A percentile compares a stretch with the other conserved stretches of the same genome.
Conservation (phyloP, 2,113 vertebrate genomes). For the Corynorhinus townsendii region DNA sequence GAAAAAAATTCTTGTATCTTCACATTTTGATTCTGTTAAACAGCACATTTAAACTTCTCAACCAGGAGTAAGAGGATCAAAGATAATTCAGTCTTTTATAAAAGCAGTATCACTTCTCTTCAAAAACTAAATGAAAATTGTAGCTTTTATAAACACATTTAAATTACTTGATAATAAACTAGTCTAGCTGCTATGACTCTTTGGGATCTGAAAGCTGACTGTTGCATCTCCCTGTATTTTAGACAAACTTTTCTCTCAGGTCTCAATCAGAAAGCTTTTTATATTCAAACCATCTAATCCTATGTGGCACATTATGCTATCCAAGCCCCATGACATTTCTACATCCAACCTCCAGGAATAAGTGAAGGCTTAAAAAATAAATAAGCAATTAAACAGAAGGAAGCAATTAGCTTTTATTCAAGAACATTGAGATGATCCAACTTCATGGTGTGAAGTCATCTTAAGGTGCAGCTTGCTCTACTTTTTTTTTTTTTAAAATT, state of each 20-base stretch:
- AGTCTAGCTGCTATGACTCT: neutral
- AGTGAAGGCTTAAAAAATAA: conserved; percentile 21
- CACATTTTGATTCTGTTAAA: neutral
- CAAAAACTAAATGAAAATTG: neutral
- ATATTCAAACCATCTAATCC: neutral
- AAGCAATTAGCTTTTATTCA: conserved; percentile 52
- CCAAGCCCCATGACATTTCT: neutral
- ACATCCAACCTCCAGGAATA: neutral
- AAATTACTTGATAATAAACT: neutral
- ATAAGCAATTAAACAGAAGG: conserved; percentile 42
- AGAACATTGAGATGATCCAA: neutral
- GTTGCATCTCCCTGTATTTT: neutral
- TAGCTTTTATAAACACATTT: neutral
- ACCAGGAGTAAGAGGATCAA: neutral
- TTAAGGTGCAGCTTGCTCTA: neutral
- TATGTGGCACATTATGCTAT: neutral
- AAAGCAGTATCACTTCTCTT: neutral
- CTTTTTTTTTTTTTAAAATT: conserved; percentile 10
- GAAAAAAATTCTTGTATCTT: neutral
- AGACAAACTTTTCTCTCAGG: neutral
- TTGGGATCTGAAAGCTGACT: neutral
- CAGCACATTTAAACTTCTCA: neutral
- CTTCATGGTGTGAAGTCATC: neutral
- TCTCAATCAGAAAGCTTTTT: neutral
- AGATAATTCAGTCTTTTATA: neutral